Base-by-base conservation (phyloP, 2,888 invertebrate species). In the Nomada ruficornis region DNA sequence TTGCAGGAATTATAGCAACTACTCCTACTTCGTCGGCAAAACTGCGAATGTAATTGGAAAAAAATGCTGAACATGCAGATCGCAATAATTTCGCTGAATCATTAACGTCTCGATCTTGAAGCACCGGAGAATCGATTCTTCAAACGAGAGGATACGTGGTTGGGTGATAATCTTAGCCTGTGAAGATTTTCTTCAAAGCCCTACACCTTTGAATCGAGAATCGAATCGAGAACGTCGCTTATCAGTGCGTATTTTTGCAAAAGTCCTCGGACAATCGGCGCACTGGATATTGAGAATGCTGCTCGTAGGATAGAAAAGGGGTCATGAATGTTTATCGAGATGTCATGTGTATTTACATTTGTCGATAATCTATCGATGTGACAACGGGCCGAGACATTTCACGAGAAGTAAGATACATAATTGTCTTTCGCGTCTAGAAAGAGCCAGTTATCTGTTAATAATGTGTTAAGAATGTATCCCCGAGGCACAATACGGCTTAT, bases 1-100 rank as follows among this genome's bases (percentile, higher is more conserved):
- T 57, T 0, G 2, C 18, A 2, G 2, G 29, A 26, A 15, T 69
- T 47, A 44, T 3, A 29, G 13, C 54, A 0, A 0, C n/a, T 9
- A 15, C 23, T 20, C 29, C 29, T 7, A 36, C 36, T 50, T 57
- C 47, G 65, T 78, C 79, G 26, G 9, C 79, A 26, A 20, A 70
- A 47, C 54, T n/a, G 50, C 47, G 64, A 15, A 42, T 52, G 79
- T 59, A 64, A 69, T 77, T 54, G 78, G 77, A 52, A 64, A 70
- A 70, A 79, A 78, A 65, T 65, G 70, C 79, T 65, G 59, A 79
- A 52, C 59, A 50, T 29, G 42, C 78, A 59, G 64, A 70, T 78
- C 44, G 36, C 54, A 15, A 36, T 54, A 60, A 79, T 70, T 70
- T 78, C 78, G 59, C 36, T 54, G 70, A 78, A 70, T 64, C 77